phyloP scores from a whole-genome alignment of 2,113 vertebrate genomes.

The Parus major region DNA sequence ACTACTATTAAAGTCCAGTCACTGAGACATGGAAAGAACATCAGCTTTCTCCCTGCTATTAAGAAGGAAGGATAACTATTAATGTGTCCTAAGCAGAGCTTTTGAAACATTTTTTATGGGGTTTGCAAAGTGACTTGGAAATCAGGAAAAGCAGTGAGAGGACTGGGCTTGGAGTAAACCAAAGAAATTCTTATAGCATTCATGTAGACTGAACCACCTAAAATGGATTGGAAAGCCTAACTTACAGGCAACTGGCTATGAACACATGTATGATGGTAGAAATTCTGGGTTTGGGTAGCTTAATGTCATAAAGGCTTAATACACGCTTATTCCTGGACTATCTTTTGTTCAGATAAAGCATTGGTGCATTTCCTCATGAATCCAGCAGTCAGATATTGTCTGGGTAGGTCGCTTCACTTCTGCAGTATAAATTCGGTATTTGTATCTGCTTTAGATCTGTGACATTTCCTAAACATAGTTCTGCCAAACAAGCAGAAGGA shows the following conservation, averaged over 20 bases:
- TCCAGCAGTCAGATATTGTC: constrained; percentile 12
- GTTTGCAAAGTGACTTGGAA: background rate
- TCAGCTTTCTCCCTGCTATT: background rate
- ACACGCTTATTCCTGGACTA: constrained; percentile 33
- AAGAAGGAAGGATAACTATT: background rate
- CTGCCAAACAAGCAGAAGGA: constrained; percentile 40
- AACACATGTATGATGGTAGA: background rate
- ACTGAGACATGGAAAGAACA: background rate
- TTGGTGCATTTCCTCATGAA: constrained; percentile 15
- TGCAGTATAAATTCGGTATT: background rate
- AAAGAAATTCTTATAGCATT: background rate
- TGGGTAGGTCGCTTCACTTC: background rate
- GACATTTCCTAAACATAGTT: constrained; percentile 49
- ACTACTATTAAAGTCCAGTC: constrained; percentile 11
- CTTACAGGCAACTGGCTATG: background rate
- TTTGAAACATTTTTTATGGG: background rate
- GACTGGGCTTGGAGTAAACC: background rate
- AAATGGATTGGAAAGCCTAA: constrained; percentile 13
- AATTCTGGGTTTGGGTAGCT: background rate
- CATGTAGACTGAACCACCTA: background rate
- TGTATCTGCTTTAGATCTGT: background rate
- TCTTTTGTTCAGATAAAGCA: constrained; percentile 54
- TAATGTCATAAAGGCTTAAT: background rate
- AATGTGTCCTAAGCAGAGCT: background rate
- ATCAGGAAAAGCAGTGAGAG: background rate